Evolutionary conservation across 2,888 invertebrate genomes (phyloP).

Genomic region (Folsomia manolachei): DNA sequence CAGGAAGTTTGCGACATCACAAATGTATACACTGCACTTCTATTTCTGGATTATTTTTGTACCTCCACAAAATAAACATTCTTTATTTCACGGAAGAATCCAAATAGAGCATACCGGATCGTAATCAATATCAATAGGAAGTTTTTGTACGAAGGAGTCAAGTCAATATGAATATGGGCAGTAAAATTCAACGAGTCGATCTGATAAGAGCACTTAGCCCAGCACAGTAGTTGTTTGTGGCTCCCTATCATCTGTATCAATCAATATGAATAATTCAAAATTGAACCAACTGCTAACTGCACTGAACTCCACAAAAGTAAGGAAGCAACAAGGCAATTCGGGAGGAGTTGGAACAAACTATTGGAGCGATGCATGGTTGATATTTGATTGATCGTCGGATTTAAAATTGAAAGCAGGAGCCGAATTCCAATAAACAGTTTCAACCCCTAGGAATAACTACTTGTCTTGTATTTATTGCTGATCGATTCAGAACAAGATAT

Average conservation of each 20-base stretch:
- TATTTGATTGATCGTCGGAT: background rate
- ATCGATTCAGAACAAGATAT: background rate
- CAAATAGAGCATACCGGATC: too few species aligned
- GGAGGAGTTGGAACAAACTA: background rate
- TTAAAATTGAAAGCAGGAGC: slow-evolving; percentile 7
- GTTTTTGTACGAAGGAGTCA: too few species aligned
- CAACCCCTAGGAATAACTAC: background rate
- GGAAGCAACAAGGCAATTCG: too few species aligned
- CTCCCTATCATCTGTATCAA: background rate
- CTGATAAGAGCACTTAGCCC: background rate
- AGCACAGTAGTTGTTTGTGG: background rate
- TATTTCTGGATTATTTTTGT: too few species aligned
- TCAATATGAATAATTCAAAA: slow-evolving; percentile 7
- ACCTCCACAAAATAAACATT: too few species aligned
- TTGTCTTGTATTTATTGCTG: background rate
- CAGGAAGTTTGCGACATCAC: too few species aligned
- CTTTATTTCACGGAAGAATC: too few species aligned
- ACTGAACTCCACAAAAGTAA: background rate
- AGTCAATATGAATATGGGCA: too few species aligned
- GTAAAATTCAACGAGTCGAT: too few species aligned
- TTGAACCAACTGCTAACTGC: background rate
- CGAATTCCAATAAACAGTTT: background rate
- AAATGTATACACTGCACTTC: too few species aligned
- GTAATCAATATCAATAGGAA: too few species aligned
- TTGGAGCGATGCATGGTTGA: background rate